Evolutionary conservation across 2,113 vertebrate genomes (phyloP).

Genomic region (Sorex araneus): DNA sequence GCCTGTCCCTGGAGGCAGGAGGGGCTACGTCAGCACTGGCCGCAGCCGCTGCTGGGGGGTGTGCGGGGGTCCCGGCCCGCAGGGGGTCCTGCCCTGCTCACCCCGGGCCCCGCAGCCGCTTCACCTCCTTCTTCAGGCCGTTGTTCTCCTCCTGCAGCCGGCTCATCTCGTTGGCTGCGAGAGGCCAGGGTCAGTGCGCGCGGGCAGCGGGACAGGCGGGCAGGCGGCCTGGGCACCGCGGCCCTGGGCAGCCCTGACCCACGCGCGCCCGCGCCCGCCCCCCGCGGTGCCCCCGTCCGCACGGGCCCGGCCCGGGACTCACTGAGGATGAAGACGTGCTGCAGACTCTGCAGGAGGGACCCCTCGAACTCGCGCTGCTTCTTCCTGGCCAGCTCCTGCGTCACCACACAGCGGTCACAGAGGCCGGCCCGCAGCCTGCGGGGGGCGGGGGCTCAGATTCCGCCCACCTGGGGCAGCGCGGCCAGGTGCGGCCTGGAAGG

Average conservation of each 20-base stretch:
- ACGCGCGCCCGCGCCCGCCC: too few species aligned
- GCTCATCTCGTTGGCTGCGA: constrained; percentile 87
- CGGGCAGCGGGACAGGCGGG: too few species aligned
- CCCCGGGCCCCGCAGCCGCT: constrained; percentile 82
- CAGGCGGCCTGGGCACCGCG: too few species aligned
- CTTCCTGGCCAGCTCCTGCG: constrained; percentile 96
- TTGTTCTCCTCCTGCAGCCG: constrained; percentile 90
- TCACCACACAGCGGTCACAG: constrained; percentile 97
- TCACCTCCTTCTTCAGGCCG: constrained; percentile 88
- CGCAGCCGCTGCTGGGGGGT: background rate
- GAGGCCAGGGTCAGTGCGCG: background rate
- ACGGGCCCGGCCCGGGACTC: constrained; percentile 53
- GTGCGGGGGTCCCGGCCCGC: too few species aligned
- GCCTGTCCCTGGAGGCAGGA: constrained; percentile 77
- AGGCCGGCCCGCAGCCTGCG: constrained; percentile 95
- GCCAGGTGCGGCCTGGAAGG: too few species aligned
- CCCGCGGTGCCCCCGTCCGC: too few species aligned
- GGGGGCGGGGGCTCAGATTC: background rate
- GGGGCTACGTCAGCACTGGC: background rate
- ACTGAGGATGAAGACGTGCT: constrained; percentile 95
- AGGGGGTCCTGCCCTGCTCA: too few species aligned
- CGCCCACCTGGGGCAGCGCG: background rate
- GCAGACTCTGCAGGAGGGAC: constrained; percentile 94
- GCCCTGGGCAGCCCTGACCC: too few species aligned
- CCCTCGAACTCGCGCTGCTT: constrained; percentile 94